phyloP scores from a whole-genome alignment of 2,888 invertebrate genomes.

The Drosophila mayaguana region DNA sequence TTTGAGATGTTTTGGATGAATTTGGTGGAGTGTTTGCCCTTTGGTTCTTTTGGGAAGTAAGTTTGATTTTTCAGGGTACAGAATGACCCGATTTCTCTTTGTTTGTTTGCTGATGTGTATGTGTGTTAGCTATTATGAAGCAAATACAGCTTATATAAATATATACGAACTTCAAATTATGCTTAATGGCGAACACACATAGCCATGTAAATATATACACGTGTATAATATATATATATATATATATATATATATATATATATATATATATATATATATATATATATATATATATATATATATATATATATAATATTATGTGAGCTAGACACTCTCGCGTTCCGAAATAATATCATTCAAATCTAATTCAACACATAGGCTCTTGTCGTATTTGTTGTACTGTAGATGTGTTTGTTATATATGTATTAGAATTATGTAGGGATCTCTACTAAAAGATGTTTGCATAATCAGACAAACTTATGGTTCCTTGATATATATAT shows the following conservation, averaged over 20 bases:
- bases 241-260: not conserved
- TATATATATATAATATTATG: not conserved
- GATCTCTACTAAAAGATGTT: conserved; percentile 25
- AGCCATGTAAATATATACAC: no score
- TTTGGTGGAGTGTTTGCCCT: conserved; percentile 3
- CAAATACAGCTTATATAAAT: not conserved
- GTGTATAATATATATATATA: not conserved
- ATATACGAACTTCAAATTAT: not conserved
- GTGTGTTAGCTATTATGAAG: conserved; percentile 10
- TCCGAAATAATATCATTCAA: conserved; percentile 44
- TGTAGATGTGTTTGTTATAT: conserved; percentile 27
- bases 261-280: conserved; percentile 1
- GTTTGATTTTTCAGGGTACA: not conserved
- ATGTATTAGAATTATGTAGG: conserved; percentile 24
- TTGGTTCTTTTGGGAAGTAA: conserved; percentile 30
- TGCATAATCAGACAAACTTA: conserved; percentile 7
- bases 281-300: not conserved
- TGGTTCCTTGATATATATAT: not conserved
- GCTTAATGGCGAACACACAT: no score
- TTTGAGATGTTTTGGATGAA: conserved; percentile 46
- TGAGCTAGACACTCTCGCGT: not conserved
- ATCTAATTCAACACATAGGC: conserved; percentile 2
- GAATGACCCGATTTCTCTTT: not conserved
- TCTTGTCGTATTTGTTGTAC: conserved; percentile 5
- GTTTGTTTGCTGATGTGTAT: not conserved